These are phyloP conservation scores for Prosopocoilus inquinatus DNA, from an alignment of 2,888 invertebrate species.

Conservation along the genomic window DNA sequence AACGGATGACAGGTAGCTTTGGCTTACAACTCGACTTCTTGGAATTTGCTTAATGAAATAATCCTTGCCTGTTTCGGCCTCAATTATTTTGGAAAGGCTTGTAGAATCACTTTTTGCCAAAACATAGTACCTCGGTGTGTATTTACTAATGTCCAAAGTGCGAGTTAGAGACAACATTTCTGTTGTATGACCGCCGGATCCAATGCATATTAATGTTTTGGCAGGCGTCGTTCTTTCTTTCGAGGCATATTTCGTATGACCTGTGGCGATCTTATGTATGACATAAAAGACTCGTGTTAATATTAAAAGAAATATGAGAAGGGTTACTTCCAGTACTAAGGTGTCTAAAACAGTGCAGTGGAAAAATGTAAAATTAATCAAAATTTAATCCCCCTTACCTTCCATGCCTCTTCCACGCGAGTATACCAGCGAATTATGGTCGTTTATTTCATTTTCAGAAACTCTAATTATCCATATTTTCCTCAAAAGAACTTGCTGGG, in stretches of 20 bases:
- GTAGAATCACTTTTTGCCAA: slow-evolving; percentile 75
- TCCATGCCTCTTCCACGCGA: no score
- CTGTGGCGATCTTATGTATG: slow-evolving; percentile 47
- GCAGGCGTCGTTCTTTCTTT: slow-evolving; percentile 36
- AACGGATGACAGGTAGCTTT: slow-evolving; percentile 77
- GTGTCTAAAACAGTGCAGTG: slow-evolving; percentile 12
- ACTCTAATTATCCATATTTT: no score
- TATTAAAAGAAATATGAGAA: slow-evolving; percentile 29
- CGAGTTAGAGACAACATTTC: slow-evolving; percentile 80
- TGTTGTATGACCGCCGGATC: slow-evolving; percentile 91
- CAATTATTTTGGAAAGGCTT: slow-evolving; percentile 69
- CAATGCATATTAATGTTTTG: slow-evolving; percentile 65
- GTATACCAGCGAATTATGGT: no score
- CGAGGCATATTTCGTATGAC: slow-evolving; percentile 36
- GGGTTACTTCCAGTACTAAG: slow-evolving; percentile 8
- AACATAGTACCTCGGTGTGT: slow-evolving; percentile 74
- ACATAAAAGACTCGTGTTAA: slow-evolving; percentile 41
- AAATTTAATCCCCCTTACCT: no score
- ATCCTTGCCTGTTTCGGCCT: slow-evolving; percentile 43
- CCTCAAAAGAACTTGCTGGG: no score
- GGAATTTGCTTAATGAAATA: slow-evolving; percentile 65
- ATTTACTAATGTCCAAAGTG: slow-evolving; percentile 61
- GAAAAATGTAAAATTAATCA: no score
- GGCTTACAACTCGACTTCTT: slow-evolving; percentile 83
- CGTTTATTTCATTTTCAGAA: no score